Percentiles rank a stretch among this genome's conserved stretches.
These are phyloP conservation scores for Lasioglossum pauxillum DNA, from an alignment of 2,888 invertebrate species.

Conservation along the genomic window DNA sequence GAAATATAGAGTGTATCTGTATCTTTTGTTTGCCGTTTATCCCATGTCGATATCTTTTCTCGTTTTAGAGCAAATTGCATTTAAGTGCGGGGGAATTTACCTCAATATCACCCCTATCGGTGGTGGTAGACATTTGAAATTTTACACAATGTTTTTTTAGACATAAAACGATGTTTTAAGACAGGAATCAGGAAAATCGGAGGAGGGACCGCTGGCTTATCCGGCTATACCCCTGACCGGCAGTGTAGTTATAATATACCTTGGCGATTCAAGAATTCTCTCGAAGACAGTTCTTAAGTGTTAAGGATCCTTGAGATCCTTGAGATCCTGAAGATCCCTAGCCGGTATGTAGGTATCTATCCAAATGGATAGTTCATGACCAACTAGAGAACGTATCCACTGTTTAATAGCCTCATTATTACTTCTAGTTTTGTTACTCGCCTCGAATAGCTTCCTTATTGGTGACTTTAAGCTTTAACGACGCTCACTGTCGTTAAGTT, in stretches of 20 bases:
- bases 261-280: neutral
- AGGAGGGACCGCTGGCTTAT: too few species aligned
- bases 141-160: too few species aligned
- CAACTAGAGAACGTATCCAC: neutral
- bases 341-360: neutral
- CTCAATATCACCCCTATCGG: too few species aligned
- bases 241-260: neutral
- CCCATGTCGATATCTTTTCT: too few species aligned
- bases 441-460: slow-evolving; percentile 8
- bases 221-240: too few species aligned
- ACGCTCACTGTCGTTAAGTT: slow-evolving; percentile 6
- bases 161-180: too few species aligned
- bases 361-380: neutral
- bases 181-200: too few species aligned
- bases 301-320: neutral
- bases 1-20: too few species aligned
- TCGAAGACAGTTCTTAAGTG: neutral
- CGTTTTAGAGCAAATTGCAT: too few species aligned
- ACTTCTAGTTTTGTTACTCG: slow-evolving; percentile 18
- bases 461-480: slow-evolving; percentile 11
- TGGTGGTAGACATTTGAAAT: too few species aligned
- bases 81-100: too few species aligned
- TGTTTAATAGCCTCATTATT: slow-evolving; percentile 12
- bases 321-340: neutral
- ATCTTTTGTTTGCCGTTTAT: too few species aligned